These are phyloP conservation scores for Peromyscus melanophrys DNA, from an alignment of 2,797 vertebrate species.

Conservation along the genomic window DNA sequence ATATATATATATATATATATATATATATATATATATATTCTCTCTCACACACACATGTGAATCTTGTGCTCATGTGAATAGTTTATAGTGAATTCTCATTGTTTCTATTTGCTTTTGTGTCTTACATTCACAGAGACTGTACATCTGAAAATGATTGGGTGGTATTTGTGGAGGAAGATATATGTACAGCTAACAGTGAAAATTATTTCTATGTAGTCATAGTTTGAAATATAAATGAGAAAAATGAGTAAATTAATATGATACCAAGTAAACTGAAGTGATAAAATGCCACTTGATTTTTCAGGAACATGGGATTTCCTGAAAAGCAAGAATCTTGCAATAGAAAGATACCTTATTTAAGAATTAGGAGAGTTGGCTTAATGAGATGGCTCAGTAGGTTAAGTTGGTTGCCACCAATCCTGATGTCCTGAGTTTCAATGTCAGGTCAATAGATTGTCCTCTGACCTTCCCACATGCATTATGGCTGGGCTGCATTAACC, in stretches of 20 bases:
- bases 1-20: neutral
- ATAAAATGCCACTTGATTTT: neutral
- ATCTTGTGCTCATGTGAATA: neutral
- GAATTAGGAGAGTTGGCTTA: neutral
- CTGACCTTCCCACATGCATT: neutral
- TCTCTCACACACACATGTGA: neutral
- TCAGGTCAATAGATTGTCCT: neutral
- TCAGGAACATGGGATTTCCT: neutral
- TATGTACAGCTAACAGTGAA: neutral
- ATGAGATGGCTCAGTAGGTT: neutral
- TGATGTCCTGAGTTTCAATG: neutral
- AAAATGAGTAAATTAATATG: neutral
- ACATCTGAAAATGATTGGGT: neutral
- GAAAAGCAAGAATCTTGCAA: rapidly evolving
- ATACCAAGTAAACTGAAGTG: neutral
- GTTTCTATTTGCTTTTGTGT: neutral
- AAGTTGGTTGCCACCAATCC: neutral
- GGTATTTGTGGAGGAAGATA: neutral
- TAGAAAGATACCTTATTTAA: neutral
- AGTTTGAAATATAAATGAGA: neutral
- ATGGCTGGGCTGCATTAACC: neutral
- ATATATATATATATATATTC: too few relatives aligned
- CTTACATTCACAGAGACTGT: neutral
- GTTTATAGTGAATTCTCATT: neutral
- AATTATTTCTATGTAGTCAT: neutral